phyloP scores from a whole-genome alignment of 2,797 vertebrate genomes.

The Melanotaenia nigrans region DNA sequence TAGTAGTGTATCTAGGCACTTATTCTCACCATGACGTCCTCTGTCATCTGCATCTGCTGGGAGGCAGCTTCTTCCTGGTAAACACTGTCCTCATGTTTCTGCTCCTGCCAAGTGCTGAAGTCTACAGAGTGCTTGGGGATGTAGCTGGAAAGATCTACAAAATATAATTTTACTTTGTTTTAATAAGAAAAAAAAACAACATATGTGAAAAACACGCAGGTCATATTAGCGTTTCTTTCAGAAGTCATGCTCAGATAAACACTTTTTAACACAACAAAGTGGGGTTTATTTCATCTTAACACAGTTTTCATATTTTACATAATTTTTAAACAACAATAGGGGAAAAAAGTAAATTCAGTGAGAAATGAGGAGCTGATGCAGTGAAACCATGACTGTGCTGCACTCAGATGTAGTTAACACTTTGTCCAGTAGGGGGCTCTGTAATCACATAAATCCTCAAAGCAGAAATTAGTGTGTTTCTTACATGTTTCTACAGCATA shows the following conservation, averaged over 20 bases:
- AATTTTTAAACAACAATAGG: not conserved
- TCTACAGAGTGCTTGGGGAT: conserved; percentile 92
- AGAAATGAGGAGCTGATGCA: not conserved
- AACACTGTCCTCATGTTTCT: conserved; percentile 80
- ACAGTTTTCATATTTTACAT: no score
- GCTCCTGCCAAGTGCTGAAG: conserved; percentile 92
- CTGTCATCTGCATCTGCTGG: conserved; percentile 65
- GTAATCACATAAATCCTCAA: not conserved
- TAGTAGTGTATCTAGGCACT: not conserved
- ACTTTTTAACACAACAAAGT: no score
- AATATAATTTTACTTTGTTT: not conserved
- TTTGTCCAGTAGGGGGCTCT: conserved; percentile 74
- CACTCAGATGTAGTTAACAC: conserved; percentile 2
- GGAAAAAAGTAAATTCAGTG: not conserved
- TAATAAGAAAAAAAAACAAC: no score
- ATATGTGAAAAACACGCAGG: no score
- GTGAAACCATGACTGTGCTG: not conserved
- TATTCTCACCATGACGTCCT: conserved; percentile 89
- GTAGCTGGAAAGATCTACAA: conserved; percentile 90
- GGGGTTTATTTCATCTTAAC: no score
- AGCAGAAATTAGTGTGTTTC: no score
- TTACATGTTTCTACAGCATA: not conserved
- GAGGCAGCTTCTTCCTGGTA: conserved; percentile 55
- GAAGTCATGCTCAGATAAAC: no score
- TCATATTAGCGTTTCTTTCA: no score